These are phyloP conservation scores for Sander vitreus DNA, from an alignment of 2,113 vertebrate species.

Conservation along the genomic window DNA sequence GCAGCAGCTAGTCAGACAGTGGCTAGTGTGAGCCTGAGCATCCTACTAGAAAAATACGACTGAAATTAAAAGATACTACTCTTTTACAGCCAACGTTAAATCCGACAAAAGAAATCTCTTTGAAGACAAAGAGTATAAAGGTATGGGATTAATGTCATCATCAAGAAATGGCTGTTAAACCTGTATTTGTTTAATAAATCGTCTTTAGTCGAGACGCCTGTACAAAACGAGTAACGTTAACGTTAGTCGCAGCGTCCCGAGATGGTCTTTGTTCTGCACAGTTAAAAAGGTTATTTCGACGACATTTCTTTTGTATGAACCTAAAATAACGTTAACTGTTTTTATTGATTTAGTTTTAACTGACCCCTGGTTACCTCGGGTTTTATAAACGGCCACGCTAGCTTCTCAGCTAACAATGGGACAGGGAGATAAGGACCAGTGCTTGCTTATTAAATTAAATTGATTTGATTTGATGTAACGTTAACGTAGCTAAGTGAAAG, in stretches of 20 bases:
- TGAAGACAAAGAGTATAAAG: conserved; percentile 82
- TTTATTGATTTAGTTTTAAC: background rate
- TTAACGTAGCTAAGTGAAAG: background rate
- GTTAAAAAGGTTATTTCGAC: background rate
- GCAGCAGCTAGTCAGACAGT: conserved; percentile 67
- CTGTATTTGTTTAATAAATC: conserved; percentile 20
- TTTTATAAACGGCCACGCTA: conserved; percentile 43
- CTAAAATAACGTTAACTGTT: too few relatives aligned
- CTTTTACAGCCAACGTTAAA: conserved; percentile 33
- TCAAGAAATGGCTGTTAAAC: conserved; percentile 5
- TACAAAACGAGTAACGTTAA: conserved; percentile 31
- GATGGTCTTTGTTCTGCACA: conserved; percentile 41
- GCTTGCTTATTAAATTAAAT: conserved; percentile 12
- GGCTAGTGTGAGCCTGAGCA: conserved; percentile 74
- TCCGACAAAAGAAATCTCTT: conserved; percentile 66
- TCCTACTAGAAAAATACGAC: conserved; percentile 69
- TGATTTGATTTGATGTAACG: background rate
- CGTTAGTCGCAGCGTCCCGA: conserved; percentile 37
- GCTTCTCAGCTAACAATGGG: conserved; percentile 79
- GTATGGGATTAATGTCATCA: conserved; percentile 40
- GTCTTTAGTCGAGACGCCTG: conserved; percentile 39
- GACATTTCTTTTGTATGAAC: background rate
- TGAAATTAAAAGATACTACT: conserved; percentile 56
- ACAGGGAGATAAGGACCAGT: conserved; percentile 52
- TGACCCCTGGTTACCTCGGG: conserved; percentile 18